phyloP scores from a whole-genome alignment of 2,113 vertebrate genomes.

The Bucco capensis region DNA sequence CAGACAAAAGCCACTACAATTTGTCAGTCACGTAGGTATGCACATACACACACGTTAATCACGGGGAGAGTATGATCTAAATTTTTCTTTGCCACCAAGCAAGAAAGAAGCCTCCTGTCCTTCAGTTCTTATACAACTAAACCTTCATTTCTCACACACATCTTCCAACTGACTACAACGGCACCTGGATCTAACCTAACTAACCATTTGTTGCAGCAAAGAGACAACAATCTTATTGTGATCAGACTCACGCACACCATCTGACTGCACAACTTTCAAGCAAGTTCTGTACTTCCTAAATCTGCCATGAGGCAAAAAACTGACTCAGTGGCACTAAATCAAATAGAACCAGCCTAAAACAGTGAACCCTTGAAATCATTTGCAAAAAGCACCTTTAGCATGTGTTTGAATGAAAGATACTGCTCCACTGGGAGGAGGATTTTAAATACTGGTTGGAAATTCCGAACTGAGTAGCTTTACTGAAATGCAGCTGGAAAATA shows the following conservation, averaged over 20 bases:
- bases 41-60: not conserved
- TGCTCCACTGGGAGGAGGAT: conserved; percentile 1
- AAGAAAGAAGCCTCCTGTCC: not conserved
- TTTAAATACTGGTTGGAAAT: conserved; percentile 47
- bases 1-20: not conserved
- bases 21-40: not conserved
- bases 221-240: not conserved
- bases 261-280: not conserved
- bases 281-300: not conserved
- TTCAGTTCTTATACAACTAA: not conserved
- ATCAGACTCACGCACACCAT: not conserved
- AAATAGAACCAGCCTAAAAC: not conserved
- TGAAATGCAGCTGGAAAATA: not conserved
- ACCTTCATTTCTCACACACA: not conserved
- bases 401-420: not conserved
- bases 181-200: not conserved
- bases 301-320: not conserved
- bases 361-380: not conserved
- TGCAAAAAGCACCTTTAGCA: not conserved
- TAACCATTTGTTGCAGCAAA: not conserved
- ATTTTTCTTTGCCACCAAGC: not conserved
- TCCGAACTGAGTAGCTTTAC: conserved; percentile 32
- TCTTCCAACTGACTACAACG: not conserved
- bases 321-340: not conserved
- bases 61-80: not conserved